phyloP scores from a whole-genome alignment of 1,140 invertebrate species.

The Zaprionus vittiger region DNA sequence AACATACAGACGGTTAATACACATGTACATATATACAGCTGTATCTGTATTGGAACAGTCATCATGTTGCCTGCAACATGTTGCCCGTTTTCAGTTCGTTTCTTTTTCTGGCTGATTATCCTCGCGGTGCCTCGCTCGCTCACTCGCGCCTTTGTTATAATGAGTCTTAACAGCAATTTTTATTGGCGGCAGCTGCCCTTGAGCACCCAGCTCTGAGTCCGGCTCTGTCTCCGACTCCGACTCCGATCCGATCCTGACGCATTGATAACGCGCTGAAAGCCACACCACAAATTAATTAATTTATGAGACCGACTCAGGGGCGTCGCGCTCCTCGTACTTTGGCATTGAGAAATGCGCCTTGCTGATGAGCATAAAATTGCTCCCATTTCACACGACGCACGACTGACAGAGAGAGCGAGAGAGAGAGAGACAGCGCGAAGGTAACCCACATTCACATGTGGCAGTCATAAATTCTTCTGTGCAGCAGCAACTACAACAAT shows the following conservation, averaged over 20 bases:
- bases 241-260: slow-evolving; percentile 50
- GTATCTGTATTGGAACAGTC: slow-evolving; percentile 6
- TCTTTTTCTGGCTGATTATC: slow-evolving; percentile 61
- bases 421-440: not conserved
- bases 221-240: not conserved
- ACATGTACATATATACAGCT: slow-evolving; percentile 9
- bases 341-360: slow-evolving; percentile 71
- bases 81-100: slow-evolving; percentile 48
- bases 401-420: not conserved
- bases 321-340: slow-evolving; percentile 3
- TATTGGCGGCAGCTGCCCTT: slow-evolving; percentile 75
- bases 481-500: slow-evolving; percentile 23
- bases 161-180: slow-evolving; percentile 79
- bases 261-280: slow-evolving; percentile 81
- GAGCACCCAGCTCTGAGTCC: slow-evolving; percentile 25
- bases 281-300: slow-evolving; percentile 83
- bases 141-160: slow-evolving; percentile 52
- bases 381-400: slow-evolving; percentile 33
- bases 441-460: slow-evolving; percentile 78
- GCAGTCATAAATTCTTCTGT: slow-evolving; percentile 70
- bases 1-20: not conserved
- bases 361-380: slow-evolving; percentile 80
- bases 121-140: slow-evolving; percentile 19
- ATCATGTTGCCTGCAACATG: slow-evolving; percentile 51
- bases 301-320: slow-evolving; percentile 59